A percentile compares a stretch with the other conserved stretches of the same genome.
Conservation (phyloP, 37 sponge, comb jelly and placozoan species). For the Agelas oroides region DNA sequence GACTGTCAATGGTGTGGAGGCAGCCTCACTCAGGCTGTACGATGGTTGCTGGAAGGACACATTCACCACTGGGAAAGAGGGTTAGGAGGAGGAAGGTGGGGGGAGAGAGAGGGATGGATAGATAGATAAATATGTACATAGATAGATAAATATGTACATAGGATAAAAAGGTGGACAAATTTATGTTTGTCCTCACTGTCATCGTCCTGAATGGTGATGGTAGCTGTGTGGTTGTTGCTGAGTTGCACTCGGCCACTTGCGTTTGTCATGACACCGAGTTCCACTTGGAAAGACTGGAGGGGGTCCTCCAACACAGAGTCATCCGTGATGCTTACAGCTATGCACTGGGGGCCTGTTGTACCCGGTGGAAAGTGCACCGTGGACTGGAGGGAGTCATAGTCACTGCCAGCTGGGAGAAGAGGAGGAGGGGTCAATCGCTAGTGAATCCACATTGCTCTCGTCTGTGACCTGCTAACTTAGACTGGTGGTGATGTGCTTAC, state of each 20-base stretch:
- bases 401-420: too few relatives aligned
- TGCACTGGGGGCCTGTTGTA: constrained; percentile 2
- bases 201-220: neutral
- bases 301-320: constrained; percentile 13
- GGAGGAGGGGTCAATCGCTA: too few relatives aligned
- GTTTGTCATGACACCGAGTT: neutral
- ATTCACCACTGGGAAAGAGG: too few relatives aligned
- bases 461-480: too few relatives aligned
- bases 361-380: neutral
- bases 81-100: too few relatives aligned
- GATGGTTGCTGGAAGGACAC: neutral
- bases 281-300: constrained; percentile 9
- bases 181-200: too few relatives aligned
- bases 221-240: neutral
- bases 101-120: too few relatives aligned
- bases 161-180: too few relatives aligned
- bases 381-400: neutral
- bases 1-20: neutral
- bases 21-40: neutral
- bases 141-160: too few relatives aligned
- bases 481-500: too few relatives aligned
- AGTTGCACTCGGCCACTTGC: neutral
- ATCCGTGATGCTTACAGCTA: neutral
- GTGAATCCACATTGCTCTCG: too few relatives aligned
- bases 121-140: neutral